Percentiles rank a stretch among this genome's conserved stretches.
phyloP scores from a whole-genome alignment of 2,113 vertebrate genomes.

The Micromys minutus region DNA sequence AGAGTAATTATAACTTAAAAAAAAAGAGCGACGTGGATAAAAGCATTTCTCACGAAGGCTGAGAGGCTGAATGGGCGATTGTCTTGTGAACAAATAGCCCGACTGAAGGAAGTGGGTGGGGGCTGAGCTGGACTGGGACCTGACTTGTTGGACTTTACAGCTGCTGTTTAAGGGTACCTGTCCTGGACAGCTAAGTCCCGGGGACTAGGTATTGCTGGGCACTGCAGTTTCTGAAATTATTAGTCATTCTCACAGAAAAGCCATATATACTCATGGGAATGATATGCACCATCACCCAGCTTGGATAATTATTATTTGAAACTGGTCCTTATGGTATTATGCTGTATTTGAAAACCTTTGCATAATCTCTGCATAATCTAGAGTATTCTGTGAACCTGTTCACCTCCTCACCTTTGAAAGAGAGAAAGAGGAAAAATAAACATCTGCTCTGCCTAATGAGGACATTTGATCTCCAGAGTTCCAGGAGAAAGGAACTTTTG shows the following conservation, averaged over 20 bases:
- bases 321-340: background rate
- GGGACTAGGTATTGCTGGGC: background rate
- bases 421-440: background rate
- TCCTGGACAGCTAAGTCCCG: background rate
- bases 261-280: background rate
- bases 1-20: background rate
- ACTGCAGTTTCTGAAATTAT: background rate
- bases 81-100: background rate
- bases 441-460: background rate
- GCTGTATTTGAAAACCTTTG: constrained; percentile 24
- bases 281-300: background rate
- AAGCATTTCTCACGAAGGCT: background rate
- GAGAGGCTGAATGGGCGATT: background rate
- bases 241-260: constrained; percentile 13
- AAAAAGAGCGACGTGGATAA: background rate
- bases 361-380: background rate
- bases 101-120: constrained; percentile 18
- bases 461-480: background rate
- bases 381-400: background rate
- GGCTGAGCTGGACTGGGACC: background rate
- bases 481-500: background rate
- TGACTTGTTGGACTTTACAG: background rate
- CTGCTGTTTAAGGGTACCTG: background rate
- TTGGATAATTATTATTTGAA: background rate
- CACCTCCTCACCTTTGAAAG: background rate